Percentiles rank a stretch among this genome's conserved stretches.
Evolutionary conservation across 2,113 vertebrate genomes (phyloP).

Genomic region (Halcyon malimbica): DNA sequence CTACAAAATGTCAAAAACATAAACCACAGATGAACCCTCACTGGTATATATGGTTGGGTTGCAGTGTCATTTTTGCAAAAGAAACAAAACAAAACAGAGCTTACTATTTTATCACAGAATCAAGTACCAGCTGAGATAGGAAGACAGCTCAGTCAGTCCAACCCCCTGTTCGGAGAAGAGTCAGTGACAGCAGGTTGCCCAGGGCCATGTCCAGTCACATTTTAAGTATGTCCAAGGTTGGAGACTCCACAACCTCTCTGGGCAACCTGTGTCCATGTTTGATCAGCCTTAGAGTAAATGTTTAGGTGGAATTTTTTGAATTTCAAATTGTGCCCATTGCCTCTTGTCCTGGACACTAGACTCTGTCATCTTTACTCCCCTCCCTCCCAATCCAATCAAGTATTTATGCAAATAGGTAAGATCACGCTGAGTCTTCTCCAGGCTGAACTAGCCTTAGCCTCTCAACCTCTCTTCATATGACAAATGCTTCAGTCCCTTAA

Average conservation of each 20-base stretch:
- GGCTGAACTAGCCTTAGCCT: neutral
- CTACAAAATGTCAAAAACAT: slow-evolving; percentile 2
- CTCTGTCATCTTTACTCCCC: neutral
- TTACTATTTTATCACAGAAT: neutral
- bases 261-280: neutral
- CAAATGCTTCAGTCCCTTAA: neutral
- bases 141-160: neutral
- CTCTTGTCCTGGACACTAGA: neutral
- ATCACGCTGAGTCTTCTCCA: neutral
- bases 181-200: neutral
- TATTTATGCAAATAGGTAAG: neutral
- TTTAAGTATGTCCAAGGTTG: neutral
- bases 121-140: neutral
- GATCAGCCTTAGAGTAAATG: neutral
- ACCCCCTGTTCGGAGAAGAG: neutral
- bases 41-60: neutral
- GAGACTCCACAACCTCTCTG: neutral
- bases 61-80: neutral
- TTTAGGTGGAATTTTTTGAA: neutral
- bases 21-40: neutral
- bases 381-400: neutral
- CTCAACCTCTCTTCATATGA: neutral
- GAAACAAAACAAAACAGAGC: neutral
- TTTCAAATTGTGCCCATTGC: neutral
- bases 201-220: neutral